These are phyloP conservation scores for Gymnoscopelus braueri DNA, from an alignment of 2,797 vertebrate genomes.

Conservation along the genomic window DNA sequence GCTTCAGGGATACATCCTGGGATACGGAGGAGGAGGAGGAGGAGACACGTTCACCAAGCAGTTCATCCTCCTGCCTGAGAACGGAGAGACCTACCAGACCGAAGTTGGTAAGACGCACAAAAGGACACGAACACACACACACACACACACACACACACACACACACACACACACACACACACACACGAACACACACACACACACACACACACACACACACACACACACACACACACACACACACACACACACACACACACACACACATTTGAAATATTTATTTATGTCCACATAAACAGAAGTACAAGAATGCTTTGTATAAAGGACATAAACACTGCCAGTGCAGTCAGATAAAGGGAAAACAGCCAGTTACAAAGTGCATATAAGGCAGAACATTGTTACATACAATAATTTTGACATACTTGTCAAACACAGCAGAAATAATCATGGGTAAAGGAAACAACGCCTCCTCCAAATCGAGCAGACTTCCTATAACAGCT, in stretches of 20 bases:
- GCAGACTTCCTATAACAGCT: too few species aligned
- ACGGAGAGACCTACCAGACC: constrained; percentile 81
- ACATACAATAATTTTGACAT: too few species aligned
- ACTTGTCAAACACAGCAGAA: too few species aligned
- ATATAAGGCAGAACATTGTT: background rate
- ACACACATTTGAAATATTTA: background rate
- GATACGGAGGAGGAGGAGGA: constrained; percentile 81
- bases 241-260: background rate
- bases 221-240: background rate
- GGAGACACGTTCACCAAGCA: constrained; percentile 83
- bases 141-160: constrained; percentile 9
- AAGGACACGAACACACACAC: too few species aligned
- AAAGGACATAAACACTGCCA: too few species aligned
- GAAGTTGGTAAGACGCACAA: constrained; percentile 85
- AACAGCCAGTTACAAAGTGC: too few species aligned
- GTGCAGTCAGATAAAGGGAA: too few species aligned
- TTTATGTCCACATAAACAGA: too few species aligned
- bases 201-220: background rate
- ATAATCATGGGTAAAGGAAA: too few species aligned
- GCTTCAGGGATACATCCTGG: constrained; percentile 88
- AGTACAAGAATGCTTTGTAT: too few species aligned
- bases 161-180: background rate
- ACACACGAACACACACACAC: background rate
- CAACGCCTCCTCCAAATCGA: too few species aligned
- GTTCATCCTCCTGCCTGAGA: constrained; percentile 86